These are phyloP conservation scores for Lasioglossum lativentre DNA, from an alignment of 2,888 invertebrate species.

Conservation along the genomic window DNA sequence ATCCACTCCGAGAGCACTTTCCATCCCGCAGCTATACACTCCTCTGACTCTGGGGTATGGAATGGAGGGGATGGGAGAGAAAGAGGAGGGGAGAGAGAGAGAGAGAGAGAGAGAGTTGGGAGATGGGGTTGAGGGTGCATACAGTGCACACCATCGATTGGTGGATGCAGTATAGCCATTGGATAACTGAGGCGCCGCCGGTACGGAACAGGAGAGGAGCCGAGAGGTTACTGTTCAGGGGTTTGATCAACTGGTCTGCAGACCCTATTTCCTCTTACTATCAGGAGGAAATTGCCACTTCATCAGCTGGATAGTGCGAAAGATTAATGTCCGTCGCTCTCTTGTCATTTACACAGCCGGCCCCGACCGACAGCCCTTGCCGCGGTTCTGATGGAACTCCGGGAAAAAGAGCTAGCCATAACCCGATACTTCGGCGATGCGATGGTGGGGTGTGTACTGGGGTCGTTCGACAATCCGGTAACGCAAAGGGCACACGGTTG, in stretches of 20 bases:
- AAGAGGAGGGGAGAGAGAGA: background rate
- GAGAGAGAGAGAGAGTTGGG: background rate
- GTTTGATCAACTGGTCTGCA: slow-evolving; percentile 79
- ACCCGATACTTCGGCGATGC: background rate
- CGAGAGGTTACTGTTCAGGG: slow-evolving; percentile 72
- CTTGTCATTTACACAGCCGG: slow-evolving; percentile 71
- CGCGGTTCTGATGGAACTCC: slow-evolving; percentile 43
- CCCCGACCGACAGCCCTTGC: slow-evolving; percentile 36
- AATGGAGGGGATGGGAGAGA: background rate
- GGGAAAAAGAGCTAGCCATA: background rate
- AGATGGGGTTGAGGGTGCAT: slow-evolving; percentile 59
- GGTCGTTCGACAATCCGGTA: background rate
- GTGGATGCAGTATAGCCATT: slow-evolving; percentile 70
- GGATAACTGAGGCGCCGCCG: slow-evolving; percentile 66
- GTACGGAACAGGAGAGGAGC: slow-evolving; percentile 65
- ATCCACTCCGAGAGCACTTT: slow-evolving; percentile 63
- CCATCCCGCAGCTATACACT: slow-evolving; percentile 63
- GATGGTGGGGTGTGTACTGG: background rate
- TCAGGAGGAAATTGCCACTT: slow-evolving; percentile 83
- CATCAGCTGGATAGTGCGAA: slow-evolving; percentile 79
- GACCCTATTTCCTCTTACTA: slow-evolving; percentile 82
- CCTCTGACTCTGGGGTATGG: slow-evolving; percentile 36
- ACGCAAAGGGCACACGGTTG: background rate
- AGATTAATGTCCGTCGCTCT: slow-evolving; percentile 76
- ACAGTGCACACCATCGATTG: slow-evolving; percentile 75